Percentiles rank a stretch among this genome's conserved stretches.
phyloP scores from a whole-genome alignment of 2,113 vertebrate species.

The Hylia prasina region DNA sequence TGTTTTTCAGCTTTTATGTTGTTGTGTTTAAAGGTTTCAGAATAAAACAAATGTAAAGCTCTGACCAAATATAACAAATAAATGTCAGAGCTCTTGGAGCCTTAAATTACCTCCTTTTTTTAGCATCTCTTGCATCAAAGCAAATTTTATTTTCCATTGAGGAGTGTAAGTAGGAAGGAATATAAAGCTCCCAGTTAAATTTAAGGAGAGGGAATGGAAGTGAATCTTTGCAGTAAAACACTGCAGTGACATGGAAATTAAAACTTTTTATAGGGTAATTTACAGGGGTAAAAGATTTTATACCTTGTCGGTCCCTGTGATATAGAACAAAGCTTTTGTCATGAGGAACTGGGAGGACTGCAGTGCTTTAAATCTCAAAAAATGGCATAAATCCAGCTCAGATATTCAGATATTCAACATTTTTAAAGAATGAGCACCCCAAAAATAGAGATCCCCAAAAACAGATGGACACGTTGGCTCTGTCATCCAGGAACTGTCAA shows the following conservation, averaged over 20 bases:
- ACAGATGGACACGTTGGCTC: accelerated
- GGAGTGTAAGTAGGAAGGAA: not conserved
- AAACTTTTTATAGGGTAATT: conserved; percentile 32
- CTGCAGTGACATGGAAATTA: conserved; percentile 1
- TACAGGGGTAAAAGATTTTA: not conserved
- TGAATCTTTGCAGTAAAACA: conserved; percentile 17
- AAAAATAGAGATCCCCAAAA: not conserved
- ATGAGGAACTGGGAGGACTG: not conserved
- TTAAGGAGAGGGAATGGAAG: conserved; percentile 19
- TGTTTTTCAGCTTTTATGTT: not conserved
- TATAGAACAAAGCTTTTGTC: not conserved
- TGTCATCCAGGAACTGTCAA: not conserved
- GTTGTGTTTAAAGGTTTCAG: not conserved
- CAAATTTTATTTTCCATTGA: conserved; percentile 38
- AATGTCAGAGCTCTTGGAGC: not conserved
- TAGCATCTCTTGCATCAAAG: not conserved
- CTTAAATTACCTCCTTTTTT: conserved; percentile 26
- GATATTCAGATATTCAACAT: no score
- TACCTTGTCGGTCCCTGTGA: not conserved
- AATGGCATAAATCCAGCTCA: not conserved
- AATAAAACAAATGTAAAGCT: not conserved
- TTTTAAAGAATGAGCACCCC: not conserved
- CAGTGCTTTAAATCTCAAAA: not conserved
- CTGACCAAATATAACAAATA: conserved; percentile 18
- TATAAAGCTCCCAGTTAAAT: conserved; percentile 34